phyloP scores from a whole-genome alignment of 2,888 invertebrate species.

The Chydorus sphaericus region DNA sequence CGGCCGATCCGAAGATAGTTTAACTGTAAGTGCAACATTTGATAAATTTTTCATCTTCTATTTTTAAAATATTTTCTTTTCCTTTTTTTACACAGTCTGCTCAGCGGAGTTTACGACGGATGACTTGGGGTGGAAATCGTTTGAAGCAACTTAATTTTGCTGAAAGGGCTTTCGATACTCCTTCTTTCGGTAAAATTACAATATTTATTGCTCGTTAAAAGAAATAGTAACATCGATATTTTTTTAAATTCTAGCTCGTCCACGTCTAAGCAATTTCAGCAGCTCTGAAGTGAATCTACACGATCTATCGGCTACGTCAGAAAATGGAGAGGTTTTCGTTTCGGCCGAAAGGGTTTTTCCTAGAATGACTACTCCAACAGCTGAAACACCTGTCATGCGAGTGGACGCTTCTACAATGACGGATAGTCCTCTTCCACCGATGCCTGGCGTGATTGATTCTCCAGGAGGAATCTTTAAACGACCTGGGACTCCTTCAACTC shows the following conservation, averaged over 20 bases:
- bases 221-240: no score
- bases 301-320: neutral
- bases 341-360: neutral
- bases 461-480: neutral
- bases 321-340: no score
- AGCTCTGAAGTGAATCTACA: neutral
- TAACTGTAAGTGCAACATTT: neutral
- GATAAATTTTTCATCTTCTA: neutral
- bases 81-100: neutral
- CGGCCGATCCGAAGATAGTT: neutral
- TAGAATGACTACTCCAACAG: neutral
- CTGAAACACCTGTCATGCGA: no score
- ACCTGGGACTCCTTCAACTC: conserved; percentile 27
- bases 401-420: neutral
- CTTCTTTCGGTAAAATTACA: no score
- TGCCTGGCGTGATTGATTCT: neutral
- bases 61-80: no score
- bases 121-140: conserved; percentile 10
- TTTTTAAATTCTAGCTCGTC: no score
- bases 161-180: neutral
- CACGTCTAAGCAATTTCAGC: neutral
- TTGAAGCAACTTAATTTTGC: neutral
- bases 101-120: conserved; percentile 7
- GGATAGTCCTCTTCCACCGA: neutral
- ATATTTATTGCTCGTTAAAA: no score